Conservation (phyloP, 2,797 vertebrate genomes). For the Tinamus major region DNA sequence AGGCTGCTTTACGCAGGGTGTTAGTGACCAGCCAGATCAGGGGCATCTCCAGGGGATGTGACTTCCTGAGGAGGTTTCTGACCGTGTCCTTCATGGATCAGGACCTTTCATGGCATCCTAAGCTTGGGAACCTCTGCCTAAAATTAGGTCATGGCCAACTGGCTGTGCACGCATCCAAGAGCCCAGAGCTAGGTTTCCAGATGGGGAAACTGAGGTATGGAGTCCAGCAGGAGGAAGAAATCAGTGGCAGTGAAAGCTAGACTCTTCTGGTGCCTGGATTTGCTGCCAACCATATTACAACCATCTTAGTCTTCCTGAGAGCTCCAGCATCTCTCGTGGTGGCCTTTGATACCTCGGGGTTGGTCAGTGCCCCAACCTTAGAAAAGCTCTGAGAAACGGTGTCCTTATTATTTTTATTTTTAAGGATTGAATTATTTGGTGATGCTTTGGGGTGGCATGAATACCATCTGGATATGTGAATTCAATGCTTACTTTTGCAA, state of each 20-base stretch:
- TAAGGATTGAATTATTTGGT: slow-evolving; percentile 8
- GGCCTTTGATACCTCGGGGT: neutral
- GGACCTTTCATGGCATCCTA: neutral
- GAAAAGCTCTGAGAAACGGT: neutral
- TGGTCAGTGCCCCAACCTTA: neutral
- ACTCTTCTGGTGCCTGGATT: neutral
- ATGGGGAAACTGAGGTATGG: neutral
- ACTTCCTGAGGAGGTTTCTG: neutral
- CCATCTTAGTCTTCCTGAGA: neutral
- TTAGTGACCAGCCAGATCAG: neutral
- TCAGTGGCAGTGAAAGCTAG: fast-evolving
- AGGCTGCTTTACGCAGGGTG: neutral
- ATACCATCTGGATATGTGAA: neutral
- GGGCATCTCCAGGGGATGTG: neutral
- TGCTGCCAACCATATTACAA: neutral
- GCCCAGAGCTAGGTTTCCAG: neutral
- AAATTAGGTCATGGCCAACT: neutral
- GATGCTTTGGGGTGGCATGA: neutral
- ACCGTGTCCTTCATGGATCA: neutral
- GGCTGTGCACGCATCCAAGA: neutral
- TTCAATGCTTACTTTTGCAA: fast-evolving
- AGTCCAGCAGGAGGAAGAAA: neutral
- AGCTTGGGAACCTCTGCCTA: neutral
- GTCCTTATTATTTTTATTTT: neutral
- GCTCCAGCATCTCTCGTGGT: neutral